Conservation (phyloP, 2,888 invertebrate species). For the Cheilosia soror region DNA sequence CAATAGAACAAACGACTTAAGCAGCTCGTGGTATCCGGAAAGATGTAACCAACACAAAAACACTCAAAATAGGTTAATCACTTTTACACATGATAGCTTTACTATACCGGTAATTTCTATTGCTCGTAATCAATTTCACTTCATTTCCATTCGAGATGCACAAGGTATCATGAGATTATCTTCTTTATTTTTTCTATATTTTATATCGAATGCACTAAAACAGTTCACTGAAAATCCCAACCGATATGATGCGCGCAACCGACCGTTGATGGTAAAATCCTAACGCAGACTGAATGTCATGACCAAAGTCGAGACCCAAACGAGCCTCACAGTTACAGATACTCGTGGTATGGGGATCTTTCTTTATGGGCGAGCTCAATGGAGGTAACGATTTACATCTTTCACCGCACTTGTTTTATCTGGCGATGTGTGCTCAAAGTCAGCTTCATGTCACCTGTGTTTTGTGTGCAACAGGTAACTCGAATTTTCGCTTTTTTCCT, state of each 20-base stretch:
- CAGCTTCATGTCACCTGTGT: slow-evolving; percentile 32
- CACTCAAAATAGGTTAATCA: slow-evolving; percentile 70
- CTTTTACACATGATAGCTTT: slow-evolving; percentile 48
- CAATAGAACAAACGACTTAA: neutral
- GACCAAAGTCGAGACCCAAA: slow-evolving; percentile 66
- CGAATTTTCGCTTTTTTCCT: neutral
- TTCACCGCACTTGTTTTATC: slow-evolving; percentile 8
- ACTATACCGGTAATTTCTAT: slow-evolving; percentile 42
- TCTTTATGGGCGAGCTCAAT: slow-evolving; percentile 14
- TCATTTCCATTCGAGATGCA: slow-evolving; percentile 45
- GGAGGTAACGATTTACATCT: neutral
- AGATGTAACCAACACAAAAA: slow-evolving; percentile 23
- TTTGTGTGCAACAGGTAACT: slow-evolving; percentile 27
- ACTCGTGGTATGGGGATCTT: slow-evolving; percentile 6
- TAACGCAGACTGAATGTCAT: slow-evolving; percentile 74
- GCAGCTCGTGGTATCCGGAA: neutral
- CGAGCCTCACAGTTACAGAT: slow-evolving; percentile 28
- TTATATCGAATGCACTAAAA: slow-evolving; percentile 29
- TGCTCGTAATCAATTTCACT: slow-evolving; percentile 63
- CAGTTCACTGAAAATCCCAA: slow-evolving; percentile 32
- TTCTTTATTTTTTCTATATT: slow-evolving; percentile 6
- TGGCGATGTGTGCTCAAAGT: slow-evolving; percentile 3
- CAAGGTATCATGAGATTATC: slow-evolving; percentile 27
- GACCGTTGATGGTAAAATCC: slow-evolving; percentile 67
- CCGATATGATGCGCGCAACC: slow-evolving; percentile 44